Evolutionary conservation across 2,113 vertebrate genomes (phyloP).

Genomic region (Pedetes capensis): DNA sequence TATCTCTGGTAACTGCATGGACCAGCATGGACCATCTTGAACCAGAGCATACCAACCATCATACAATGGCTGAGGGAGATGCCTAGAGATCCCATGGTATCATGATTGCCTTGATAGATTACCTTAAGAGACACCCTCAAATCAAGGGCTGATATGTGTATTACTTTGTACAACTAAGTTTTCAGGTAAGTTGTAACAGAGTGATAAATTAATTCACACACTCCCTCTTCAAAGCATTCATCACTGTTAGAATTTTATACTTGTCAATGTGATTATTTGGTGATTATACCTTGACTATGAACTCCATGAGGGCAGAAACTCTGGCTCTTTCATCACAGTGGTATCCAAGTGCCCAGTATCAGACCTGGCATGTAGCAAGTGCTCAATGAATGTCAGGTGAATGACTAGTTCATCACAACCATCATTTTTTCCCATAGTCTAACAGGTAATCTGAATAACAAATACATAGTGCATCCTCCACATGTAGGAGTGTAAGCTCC

Average conservation of each 20-base stretch:
- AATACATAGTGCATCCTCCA: neutral
- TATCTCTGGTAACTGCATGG: neutral
- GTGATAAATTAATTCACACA: neutral
- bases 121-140: neutral
- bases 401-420: neutral
- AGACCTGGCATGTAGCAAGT: neutral
- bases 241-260: neutral
- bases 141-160: neutral
- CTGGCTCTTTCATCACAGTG: neutral
- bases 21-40: neutral
- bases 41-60: neutral
- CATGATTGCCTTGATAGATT: neutral
- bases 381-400: neutral
- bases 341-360: neutral
- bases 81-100: neutral
- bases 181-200: neutral
- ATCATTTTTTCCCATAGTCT: neutral
- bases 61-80: neutral
- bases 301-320: neutral
- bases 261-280: neutral
- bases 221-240: neutral
- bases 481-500: no score
- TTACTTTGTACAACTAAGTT: neutral
- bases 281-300: neutral
- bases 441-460: neutral